Percentiles rank a stretch among this genome's conserved stretches.
phyloP scores from a whole-genome alignment of 2,797 vertebrate genomes.

The Knipowitschia caucasica region DNA sequence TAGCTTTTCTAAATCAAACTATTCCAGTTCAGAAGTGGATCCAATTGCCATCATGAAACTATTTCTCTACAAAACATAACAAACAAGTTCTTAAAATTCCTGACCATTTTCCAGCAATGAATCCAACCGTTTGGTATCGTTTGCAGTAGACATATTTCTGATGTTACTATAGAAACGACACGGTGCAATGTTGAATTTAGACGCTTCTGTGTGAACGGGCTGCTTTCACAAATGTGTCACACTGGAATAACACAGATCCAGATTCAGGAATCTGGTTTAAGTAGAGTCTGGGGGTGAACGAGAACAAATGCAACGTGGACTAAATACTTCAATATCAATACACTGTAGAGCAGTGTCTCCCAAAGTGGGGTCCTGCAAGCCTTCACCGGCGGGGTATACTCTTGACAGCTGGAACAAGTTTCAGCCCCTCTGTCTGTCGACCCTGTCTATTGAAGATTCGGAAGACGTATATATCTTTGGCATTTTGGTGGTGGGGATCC shows the following conservation, averaged over 20 bases:
- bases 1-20: too few species aligned
- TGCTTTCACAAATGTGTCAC: not conserved
- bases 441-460: too few species aligned
- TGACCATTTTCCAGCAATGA: not conserved
- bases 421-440: too few species aligned
- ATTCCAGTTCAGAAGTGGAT: not conserved
- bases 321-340: too few species aligned
- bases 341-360: too few species aligned
- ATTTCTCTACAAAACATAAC: not conserved
- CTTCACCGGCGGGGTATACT: too few species aligned
- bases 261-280: not conserved
- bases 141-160: not conserved
- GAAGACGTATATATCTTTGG: too few species aligned
- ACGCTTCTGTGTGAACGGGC: conserved; percentile 2
- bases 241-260: not conserved
- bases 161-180: conserved; percentile 1
- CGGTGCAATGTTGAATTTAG: not conserved
- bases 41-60: not conserved
- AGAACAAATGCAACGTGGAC: not conserved
- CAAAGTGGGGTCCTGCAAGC: too few species aligned
- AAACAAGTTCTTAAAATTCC: not conserved
- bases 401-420: too few species aligned
- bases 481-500: too few species aligned
- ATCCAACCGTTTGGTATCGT: not conserved
- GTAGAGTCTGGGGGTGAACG: not conserved